phyloP scores from a whole-genome alignment of 2,113 vertebrate genomes.

The Nycticebus coucang region DNA sequence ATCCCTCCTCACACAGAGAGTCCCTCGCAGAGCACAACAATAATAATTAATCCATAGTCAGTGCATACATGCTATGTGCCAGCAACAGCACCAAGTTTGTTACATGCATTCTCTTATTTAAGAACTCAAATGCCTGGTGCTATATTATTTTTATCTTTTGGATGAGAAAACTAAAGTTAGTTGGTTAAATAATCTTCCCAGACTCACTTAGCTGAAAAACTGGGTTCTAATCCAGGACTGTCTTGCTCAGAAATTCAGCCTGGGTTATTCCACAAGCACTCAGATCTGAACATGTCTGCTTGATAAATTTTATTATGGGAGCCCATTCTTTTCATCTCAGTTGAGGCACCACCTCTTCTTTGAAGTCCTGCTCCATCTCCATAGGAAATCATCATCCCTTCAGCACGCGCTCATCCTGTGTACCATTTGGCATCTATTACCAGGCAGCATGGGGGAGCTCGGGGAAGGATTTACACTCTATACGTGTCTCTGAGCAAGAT shows the following conservation, averaged over 20 bases:
- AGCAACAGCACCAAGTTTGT: not conserved
- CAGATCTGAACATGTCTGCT: not conserved
- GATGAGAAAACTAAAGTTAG: conserved; percentile 27
- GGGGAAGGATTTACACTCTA: not conserved
- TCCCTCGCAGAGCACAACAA: not conserved
- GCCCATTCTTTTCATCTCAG: not conserved
- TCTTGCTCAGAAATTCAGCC: not conserved
- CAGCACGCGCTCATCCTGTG: not conserved
- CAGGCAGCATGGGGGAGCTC: not conserved
- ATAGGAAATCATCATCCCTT: not conserved
- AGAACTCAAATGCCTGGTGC: not conserved
- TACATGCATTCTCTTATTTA: conserved; percentile 16
- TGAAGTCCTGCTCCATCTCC: not conserved
- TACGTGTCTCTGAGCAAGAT: not conserved
- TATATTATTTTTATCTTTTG: conserved; percentile 54
- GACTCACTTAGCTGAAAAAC: not conserved
- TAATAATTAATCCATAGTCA: not conserved
- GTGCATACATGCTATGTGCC: not conserved
- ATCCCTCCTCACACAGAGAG: not conserved
- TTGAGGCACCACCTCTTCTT: not conserved
- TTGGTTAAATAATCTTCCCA: not conserved
- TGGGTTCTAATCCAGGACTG: conserved; percentile 21
- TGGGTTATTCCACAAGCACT: not conserved
- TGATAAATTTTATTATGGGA: not conserved
- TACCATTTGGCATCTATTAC: not conserved